These are phyloP conservation scores for Acanthosepion pharaonis DNA, from an alignment of 2,888 invertebrate genomes.

Conservation along the genomic window DNA sequence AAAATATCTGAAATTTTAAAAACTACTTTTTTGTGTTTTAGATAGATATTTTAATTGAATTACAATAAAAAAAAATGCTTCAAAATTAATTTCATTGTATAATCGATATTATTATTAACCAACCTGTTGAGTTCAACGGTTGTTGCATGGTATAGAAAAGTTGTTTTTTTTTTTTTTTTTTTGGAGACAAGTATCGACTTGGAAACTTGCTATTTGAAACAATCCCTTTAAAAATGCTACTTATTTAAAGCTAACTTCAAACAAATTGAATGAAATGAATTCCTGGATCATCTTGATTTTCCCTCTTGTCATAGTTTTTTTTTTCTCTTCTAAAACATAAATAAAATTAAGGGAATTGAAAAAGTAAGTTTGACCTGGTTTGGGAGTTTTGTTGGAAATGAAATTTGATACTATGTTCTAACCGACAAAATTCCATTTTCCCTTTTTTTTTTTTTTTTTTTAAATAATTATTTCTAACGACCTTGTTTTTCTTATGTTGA, in stretches of 20 bases:
- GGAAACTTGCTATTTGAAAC: not conserved
- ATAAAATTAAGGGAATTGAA: not conserved
- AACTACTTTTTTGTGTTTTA: too few species aligned
- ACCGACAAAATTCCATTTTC: not conserved
- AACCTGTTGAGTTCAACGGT: constrained; percentile 21
- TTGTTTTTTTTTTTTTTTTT: not conserved
- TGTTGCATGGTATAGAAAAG: not conserved
- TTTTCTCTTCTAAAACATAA: not conserved
- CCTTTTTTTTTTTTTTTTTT: not conserved
- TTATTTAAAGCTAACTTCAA: not conserved
- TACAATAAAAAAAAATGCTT: too few species aligned
- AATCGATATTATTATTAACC: not conserved
- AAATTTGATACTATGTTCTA: not conserved
- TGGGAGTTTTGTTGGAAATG: not conserved
- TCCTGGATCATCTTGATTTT: not conserved
- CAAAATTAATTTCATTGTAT: too few species aligned
- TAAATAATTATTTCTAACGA: not conserved
- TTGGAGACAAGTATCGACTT: not conserved
- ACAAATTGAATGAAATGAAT: not conserved
- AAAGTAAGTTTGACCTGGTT: not conserved
- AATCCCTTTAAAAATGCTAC: not conserved
- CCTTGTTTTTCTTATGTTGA: too few species aligned
- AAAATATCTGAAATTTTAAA: too few species aligned
- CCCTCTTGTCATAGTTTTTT: not conserved
- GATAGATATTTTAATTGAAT: too few species aligned